Evolutionary conservation across 2,888 invertebrate species (phyloP).

Genomic region (Drosophila picticornis): DNA sequence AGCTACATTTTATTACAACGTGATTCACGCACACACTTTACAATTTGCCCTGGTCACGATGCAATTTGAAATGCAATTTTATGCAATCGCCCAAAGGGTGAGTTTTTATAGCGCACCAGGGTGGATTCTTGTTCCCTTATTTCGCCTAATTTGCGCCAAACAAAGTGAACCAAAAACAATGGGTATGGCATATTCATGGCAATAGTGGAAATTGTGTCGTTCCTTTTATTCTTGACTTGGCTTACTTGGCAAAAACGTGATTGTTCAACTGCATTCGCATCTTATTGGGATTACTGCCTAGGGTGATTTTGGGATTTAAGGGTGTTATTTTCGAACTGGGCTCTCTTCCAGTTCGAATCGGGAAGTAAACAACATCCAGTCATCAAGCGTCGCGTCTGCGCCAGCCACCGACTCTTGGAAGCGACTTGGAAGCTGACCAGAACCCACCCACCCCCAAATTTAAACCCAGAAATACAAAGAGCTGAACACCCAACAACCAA

Average conservation of each 20-base stretch:
- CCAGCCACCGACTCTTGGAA: constrained; percentile 41
- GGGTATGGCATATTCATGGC: constrained; percentile 44
- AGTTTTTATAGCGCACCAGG: constrained; percentile 45
- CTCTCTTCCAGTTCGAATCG: constrained; percentile 53
- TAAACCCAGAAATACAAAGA: not conserved
- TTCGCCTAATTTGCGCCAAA: constrained; percentile 42
- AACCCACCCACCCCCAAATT: constrained; percentile 4
- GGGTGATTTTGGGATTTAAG: constrained; percentile 32
- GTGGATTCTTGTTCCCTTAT: constrained; percentile 26
- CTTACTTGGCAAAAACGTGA: constrained; percentile 73
- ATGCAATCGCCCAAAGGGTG: constrained; percentile 60
- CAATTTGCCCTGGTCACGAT: constrained; percentile 76
- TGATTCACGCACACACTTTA: constrained; percentile 58
- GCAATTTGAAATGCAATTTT: constrained; percentile 76
- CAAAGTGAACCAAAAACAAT: constrained; percentile 25
- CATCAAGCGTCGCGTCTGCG: constrained; percentile 54
- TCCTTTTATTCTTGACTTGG: constrained; percentile 30
- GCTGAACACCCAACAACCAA: constrained; percentile 60
- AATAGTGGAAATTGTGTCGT: constrained; percentile 56
- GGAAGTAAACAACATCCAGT: constrained; percentile 76
- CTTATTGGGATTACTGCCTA: constrained; percentile 45
- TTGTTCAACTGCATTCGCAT: constrained; percentile 55
- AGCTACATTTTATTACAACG: constrained; percentile 48
- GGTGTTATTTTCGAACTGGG: constrained; percentile 47
- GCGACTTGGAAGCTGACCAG: constrained; percentile 1